These are phyloP conservation scores for Acrossocheilus fasciatus DNA, from an alignment of 2,797 vertebrate genomes.

Conservation along the genomic window DNA sequence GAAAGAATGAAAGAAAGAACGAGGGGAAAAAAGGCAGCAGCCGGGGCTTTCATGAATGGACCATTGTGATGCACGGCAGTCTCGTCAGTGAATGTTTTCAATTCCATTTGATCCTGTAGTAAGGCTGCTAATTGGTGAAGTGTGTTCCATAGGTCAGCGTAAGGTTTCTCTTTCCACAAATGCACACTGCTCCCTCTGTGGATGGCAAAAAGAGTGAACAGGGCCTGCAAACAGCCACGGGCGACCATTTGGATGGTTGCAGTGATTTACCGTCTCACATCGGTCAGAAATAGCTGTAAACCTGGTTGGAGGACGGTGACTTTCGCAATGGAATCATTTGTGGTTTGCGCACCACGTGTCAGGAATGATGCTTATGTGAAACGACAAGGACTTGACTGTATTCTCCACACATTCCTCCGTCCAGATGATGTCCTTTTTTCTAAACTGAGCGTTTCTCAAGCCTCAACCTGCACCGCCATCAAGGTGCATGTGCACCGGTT, in stretches of 20 bases:
- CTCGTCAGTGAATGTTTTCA: constrained; percentile 82
- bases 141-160: constrained; percentile 81
- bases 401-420: background rate
- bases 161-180: constrained; percentile 83
- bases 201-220: constrained; percentile 71
- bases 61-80: constrained; percentile 82
- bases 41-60: constrained; percentile 79
- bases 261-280: constrained; percentile 72
- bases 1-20: constrained; percentile 45
- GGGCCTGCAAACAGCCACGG: constrained; percentile 72
- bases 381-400: constrained; percentile 29
- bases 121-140: constrained; percentile 84
- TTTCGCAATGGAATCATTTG: constrained; percentile 18
- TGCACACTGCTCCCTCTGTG: constrained; percentile 72
- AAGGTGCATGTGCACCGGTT: background rate
- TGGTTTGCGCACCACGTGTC: constrained; percentile 1
- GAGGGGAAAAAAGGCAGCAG: constrained; percentile 68
- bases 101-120: constrained; percentile 85
- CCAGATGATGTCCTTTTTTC: constrained; percentile 10
- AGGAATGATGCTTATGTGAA: constrained; percentile 12
- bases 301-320: background rate
- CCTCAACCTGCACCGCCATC: constrained; percentile 6
- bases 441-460: constrained; percentile 12
- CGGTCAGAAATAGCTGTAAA: constrained; percentile 5
- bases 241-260: constrained; percentile 70